A percentile compares a stretch with the other conserved stretches of the same genome.
Conservation (phyloP, 2,113 vertebrate genomes). For the Alaudala cheleensis region DNA sequence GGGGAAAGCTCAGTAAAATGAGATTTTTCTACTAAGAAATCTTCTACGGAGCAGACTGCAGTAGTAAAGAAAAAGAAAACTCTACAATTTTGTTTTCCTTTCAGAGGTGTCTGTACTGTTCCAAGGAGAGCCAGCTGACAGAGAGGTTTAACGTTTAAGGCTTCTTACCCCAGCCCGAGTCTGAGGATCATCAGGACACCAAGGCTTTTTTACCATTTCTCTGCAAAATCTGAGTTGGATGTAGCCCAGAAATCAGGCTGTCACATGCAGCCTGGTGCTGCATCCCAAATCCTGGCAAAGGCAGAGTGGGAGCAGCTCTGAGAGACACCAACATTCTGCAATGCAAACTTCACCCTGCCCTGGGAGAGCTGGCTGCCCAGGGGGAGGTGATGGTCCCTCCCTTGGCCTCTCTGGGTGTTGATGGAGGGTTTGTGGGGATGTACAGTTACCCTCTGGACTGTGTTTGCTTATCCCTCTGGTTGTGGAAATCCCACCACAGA, state of each 20-base stretch:
- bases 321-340: too few relatives aligned
- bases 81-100: neutral
- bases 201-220: neutral
- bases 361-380: neutral
- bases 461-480: neutral
- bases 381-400: neutral
- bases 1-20: neutral
- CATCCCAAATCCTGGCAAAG: fast-evolving
- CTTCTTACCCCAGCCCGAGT: neutral
- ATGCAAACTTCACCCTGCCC: neutral
- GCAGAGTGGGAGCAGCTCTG: fast-evolving
- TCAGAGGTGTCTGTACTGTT: neutral
- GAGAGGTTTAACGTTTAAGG: neutral
- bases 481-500: neutral
- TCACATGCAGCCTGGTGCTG: fast-evolving
- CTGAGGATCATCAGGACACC: neutral
- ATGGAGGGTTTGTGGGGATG: neutral
- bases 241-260: neutral
- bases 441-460: neutral
- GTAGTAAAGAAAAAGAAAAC: neutral
- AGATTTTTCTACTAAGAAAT: neutral
- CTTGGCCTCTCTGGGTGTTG: neutral
- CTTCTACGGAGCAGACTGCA: neutral
- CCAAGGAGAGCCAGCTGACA: neutral
- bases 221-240: neutral